Conservation (phyloP, 2,888 invertebrate species). For the Drepana falcataria region DNA sequence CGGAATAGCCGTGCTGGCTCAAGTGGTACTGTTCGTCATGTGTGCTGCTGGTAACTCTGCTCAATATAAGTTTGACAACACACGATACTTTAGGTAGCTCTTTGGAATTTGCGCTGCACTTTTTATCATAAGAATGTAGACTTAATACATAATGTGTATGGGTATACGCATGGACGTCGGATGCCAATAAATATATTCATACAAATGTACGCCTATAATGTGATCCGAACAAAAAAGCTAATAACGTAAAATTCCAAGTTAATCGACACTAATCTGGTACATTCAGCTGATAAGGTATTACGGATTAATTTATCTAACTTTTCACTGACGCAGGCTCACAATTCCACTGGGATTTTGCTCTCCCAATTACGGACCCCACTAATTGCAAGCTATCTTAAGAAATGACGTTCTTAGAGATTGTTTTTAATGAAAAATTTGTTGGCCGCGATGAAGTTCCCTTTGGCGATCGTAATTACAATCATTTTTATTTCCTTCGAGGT, state of each 20-base stretch:
- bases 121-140: too few species aligned
- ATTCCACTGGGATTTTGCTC: slow-evolving; percentile 43
- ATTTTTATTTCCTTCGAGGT: background rate
- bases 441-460: background rate
- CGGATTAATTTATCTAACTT: slow-evolving; percentile 3
- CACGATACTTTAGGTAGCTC: too few species aligned
- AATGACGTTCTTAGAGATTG: slow-evolving; percentile 49
- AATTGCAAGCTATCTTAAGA: slow-evolving; percentile 49
- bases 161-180: too few species aligned
- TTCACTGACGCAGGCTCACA: slow-evolving; percentile 15
- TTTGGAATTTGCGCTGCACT: too few species aligned
- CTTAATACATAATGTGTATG: too few species aligned
- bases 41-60: too few species aligned
- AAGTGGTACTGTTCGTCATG: too few species aligned
- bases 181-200: too few species aligned
- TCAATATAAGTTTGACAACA: too few species aligned
- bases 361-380: slow-evolving; percentile 47
- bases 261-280: slow-evolving; percentile 1
- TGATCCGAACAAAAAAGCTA: background rate
- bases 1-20: too few species aligned
- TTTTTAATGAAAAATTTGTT: slow-evolving; percentile 54
- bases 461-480: background rate
- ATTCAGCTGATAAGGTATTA: slow-evolving; percentile 4
- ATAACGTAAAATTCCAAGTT: background rate
- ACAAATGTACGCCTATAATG: too few species aligned